Evolutionary conservation across 2,888 invertebrate genomes (phyloP).

Genomic region (Macrosiphum euphorbiae): DNA sequence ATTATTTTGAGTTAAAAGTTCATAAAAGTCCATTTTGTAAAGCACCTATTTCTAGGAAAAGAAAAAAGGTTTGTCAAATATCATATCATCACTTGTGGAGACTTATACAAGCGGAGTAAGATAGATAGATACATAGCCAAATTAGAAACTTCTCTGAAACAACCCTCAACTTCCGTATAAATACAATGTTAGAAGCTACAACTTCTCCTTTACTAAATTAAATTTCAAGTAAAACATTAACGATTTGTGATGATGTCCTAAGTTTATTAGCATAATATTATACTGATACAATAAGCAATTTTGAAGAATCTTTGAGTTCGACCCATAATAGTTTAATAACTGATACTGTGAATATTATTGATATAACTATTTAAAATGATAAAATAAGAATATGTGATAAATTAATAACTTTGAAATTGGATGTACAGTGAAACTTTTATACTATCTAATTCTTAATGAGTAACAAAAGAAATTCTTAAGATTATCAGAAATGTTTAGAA

Average conservation of each 20-base stretch:
- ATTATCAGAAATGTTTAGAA: neutral
- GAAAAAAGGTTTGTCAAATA: constrained; percentile 8
- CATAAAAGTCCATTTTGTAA: neutral
- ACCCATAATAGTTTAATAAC: constrained; percentile 19
- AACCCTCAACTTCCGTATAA: constrained; percentile 36
- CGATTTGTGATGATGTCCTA: neutral
- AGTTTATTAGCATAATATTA: constrained; percentile 16
- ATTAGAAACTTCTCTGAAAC: constrained; percentile 26
- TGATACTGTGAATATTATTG: neutral
- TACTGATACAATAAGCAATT: constrained; percentile 13
- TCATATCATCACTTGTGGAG: constrained; percentile 1
- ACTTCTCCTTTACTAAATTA: constrained; percentile 19
- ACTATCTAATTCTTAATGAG: neutral
- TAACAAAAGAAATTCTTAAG: neutral
- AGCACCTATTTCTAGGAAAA: neutral
- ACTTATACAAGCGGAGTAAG: constrained; percentile 11
- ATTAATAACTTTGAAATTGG: neutral
- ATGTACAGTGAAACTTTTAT: neutral
- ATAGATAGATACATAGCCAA: neutral
- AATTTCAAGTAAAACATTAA: constrained; percentile 13
- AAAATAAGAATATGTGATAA: neutral
- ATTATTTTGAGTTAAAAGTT: too few species aligned
- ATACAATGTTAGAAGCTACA: neutral
- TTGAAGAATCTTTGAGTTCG: constrained; percentile 11
- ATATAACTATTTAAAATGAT: neutral